phyloP scores from a whole-genome alignment of 2,797 vertebrate genomes.

The Natrix natrix region DNA sequence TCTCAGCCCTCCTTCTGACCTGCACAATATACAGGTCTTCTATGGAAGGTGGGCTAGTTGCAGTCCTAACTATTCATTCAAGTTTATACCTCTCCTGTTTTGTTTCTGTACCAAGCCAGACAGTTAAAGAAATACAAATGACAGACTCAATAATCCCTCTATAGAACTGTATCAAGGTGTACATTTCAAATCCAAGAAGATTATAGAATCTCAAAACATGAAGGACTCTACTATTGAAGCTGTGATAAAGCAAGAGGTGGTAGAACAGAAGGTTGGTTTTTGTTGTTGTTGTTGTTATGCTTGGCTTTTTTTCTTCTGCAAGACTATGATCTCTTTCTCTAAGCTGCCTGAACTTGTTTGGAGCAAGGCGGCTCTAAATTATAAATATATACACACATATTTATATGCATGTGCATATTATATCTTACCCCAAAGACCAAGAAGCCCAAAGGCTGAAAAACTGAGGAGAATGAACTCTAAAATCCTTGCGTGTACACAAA shows the following conservation, averaged over 20 bases:
- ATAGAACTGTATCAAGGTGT: neutral
- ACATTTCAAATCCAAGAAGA: neutral
- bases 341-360: neutral
- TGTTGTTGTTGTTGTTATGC: neutral
- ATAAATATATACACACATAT: neutral
- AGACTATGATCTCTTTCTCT: neutral
- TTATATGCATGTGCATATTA: neutral
- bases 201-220: neutral
- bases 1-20: neutral
- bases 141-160: neutral
- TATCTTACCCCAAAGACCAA: neutral
- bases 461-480: neutral
- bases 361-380: neutral
- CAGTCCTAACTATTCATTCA: neutral
- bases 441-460: neutral
- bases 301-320: neutral
- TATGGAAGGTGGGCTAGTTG: neutral
- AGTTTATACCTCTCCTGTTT: neutral
- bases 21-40: neutral
- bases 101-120: neutral
- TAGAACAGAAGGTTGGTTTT: neutral
- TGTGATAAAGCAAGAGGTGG: neutral
- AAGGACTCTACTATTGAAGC: neutral
- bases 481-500: neutral
- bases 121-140: neutral